These are phyloP conservation scores for Andrena flavipes DNA, from an alignment of 2,888 invertebrate species.

Conservation along the genomic window DNA sequence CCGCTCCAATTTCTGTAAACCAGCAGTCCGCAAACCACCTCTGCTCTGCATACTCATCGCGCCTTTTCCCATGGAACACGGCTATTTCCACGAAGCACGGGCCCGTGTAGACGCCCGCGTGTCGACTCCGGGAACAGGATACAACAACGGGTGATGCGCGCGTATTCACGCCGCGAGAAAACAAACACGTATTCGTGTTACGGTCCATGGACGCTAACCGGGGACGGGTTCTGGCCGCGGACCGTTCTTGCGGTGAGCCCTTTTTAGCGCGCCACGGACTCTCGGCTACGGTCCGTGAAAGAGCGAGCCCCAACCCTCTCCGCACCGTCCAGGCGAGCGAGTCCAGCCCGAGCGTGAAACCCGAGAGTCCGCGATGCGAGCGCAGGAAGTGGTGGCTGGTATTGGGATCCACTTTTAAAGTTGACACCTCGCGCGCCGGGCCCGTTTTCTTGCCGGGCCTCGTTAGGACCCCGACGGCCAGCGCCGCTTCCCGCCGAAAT, in stretches of 20 bases:
- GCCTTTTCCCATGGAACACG: background rate
- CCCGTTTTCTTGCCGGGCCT: conserved; percentile 38
- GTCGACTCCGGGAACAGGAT: conserved; percentile 54
- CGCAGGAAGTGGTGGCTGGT: conserved; percentile 58
- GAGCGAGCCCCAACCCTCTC: background rate
- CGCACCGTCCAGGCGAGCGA: conserved; percentile 18
- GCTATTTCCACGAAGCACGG: background rate
- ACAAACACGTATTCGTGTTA: conserved; percentile 61
- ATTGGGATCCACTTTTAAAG: conserved; percentile 66
- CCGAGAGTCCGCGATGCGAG: conserved; percentile 33
- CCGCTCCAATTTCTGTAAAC: background rate
- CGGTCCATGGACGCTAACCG: conserved; percentile 49
- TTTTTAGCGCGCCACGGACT: conserved; percentile 31
- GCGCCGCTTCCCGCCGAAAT: conserved; percentile 45
- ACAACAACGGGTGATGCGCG: conserved; percentile 49
- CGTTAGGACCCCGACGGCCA: conserved; percentile 17
- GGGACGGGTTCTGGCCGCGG: conserved; percentile 20
- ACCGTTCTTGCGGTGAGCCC: conserved; percentile 10
- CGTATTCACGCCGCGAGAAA: conserved; percentile 63
- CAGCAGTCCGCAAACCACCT: background rate
- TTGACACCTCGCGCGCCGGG: conserved; percentile 58
- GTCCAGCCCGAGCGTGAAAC: conserved; percentile 36
- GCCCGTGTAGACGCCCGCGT: conserved; percentile 10
- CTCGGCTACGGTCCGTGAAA: background rate
- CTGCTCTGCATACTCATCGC: background rate